These are phyloP conservation scores for Psittacula cyanocephala DNA, from an alignment of 2,113 vertebrate genomes.

Conservation along the genomic window DNA sequence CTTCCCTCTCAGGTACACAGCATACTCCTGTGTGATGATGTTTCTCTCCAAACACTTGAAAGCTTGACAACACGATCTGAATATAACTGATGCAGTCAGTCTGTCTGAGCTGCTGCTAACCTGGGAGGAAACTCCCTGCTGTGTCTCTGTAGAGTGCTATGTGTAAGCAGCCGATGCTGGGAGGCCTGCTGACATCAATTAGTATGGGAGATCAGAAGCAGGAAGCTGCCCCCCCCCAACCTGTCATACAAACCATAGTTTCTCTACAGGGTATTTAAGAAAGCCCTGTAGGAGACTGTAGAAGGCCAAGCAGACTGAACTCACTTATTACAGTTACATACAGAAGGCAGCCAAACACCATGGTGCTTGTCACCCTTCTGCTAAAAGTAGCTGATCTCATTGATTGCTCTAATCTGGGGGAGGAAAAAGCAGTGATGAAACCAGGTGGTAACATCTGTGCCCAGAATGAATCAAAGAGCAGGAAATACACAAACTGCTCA, in stretches of 20 bases:
- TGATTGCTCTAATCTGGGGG: neutral
- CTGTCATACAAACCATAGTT: neutral
- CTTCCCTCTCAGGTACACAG: neutral
- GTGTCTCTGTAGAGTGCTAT: neutral
- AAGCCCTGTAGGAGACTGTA: neutral
- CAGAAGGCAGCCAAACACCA: neutral
- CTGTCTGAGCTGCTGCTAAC: neutral
- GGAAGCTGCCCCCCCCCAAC: neutral
- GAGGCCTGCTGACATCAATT: accelerated
- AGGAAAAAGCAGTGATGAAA: neutral
- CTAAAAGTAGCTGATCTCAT: neutral
- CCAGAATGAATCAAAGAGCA: neutral
- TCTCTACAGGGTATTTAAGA: neutral
- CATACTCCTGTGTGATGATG: neutral
- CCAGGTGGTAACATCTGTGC: neutral
- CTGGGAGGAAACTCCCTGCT: neutral
- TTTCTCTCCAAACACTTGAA: neutral
- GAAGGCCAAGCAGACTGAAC: neutral
- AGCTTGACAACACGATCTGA: neutral
- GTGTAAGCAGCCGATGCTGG: neutral
- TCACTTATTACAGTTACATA: neutral
- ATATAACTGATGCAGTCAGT: neutral
- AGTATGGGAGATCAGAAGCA: neutral
- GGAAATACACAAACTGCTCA: neutral
- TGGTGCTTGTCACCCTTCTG: neutral